Evolutionary conservation across 2,888 invertebrate species (phyloP).

Genomic region (Drosophila anceps): DNA sequence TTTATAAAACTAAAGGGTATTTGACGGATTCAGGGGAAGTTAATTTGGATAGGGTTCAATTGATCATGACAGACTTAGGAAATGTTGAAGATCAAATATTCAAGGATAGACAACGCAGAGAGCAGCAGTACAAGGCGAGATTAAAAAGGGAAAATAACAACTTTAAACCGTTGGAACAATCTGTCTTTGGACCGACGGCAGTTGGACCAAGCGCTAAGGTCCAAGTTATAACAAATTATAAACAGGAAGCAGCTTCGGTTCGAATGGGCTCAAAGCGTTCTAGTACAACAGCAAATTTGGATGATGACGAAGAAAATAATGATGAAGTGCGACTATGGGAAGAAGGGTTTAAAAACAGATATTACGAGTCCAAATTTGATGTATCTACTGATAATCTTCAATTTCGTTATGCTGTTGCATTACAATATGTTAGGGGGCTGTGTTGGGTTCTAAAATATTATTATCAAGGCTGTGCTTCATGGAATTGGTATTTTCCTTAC

Average conservation of each 20-base stretch:
- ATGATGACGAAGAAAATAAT: slow-evolving; percentile 78
- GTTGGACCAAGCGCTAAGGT: slow-evolving; percentile 86
- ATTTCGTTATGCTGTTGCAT: slow-evolving; percentile 96
- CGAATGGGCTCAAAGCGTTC: slow-evolving; percentile 80
- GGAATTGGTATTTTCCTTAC: slow-evolving; percentile 99
- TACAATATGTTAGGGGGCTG: slow-evolving; percentile 97
- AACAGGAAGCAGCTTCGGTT: slow-evolving; percentile 89
- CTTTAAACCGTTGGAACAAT: slow-evolving; percentile 89
- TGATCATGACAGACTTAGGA: slow-evolving; percentile 97
- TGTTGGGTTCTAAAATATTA: slow-evolving; percentile 99
- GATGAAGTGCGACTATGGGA: slow-evolving; percentile 93
- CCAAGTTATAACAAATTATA: slow-evolving; percentile 88
- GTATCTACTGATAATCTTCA: slow-evolving; percentile 90
- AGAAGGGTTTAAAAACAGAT: slow-evolving; percentile 98
- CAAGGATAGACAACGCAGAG: slow-evolving; percentile 94
- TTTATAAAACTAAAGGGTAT: slow-evolving; percentile 97
- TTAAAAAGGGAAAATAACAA: slow-evolving; percentile 88
- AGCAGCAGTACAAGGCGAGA: slow-evolving; percentile 92
- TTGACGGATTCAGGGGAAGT: slow-evolving; percentile 98
- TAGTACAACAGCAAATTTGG: slow-evolving; percentile 78
- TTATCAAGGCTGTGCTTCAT: slow-evolving; percentile 99
- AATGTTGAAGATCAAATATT: slow-evolving; percentile 99
- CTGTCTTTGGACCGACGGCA: slow-evolving; percentile 91
- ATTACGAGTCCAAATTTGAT: slow-evolving; percentile 98
- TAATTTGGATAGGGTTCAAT: slow-evolving; percentile 95